A percentile compares a stretch with the other conserved stretches of the same genome.
Conservation (phyloP, 2,888 invertebrate genomes). For the Pseudoips prasinana region DNA sequence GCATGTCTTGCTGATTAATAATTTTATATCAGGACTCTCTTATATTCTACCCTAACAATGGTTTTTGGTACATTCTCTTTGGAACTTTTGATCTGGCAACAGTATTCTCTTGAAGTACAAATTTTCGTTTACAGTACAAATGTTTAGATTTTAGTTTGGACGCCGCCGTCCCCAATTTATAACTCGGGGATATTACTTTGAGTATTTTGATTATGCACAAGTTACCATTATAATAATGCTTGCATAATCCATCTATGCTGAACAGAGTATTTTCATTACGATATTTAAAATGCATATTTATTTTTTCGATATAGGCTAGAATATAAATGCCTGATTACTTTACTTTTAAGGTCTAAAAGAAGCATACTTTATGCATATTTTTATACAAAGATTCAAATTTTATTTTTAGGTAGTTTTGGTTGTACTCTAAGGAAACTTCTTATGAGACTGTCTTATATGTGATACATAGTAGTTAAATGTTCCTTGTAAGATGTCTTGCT, state of each 20-base stretch:
- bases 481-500: conserved; percentile 39
- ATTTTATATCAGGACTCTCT: conserved; percentile 25
- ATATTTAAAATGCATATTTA: conserved; percentile 23
- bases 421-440: conserved; percentile 56
- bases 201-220: conserved; percentile 17
- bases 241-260: conserved; percentile 20
- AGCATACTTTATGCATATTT: conserved; percentile 40
- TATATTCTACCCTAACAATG: conserved; percentile 25
- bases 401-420: conserved; percentile 45
- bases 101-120: conserved; percentile 41
- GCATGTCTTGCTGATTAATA: conserved; percentile 34
- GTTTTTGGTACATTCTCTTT: conserved; percentile 16
- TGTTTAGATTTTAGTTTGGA: conserved; percentile 28
- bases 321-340: conserved; percentile 35
- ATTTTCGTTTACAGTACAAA: conserved; percentile 41
- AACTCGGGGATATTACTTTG: conserved; percentile 13
- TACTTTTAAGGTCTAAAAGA: conserved; percentile 33
- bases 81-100: conserved; percentile 20
- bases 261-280: conserved; percentile 18
- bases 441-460: conserved; percentile 64
- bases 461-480: conserved; percentile 58
- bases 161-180: conserved; percentile 9
- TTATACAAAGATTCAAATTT: conserved; percentile 38
- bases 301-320: conserved; percentile 24
- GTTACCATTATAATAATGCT: conserved; percentile 27